A percentile compares a stretch with the other conserved stretches of the same genome.
Conservation (phyloP, 92 coral and sea anemone genomes). For the Heteractis magnifica region DNA sequence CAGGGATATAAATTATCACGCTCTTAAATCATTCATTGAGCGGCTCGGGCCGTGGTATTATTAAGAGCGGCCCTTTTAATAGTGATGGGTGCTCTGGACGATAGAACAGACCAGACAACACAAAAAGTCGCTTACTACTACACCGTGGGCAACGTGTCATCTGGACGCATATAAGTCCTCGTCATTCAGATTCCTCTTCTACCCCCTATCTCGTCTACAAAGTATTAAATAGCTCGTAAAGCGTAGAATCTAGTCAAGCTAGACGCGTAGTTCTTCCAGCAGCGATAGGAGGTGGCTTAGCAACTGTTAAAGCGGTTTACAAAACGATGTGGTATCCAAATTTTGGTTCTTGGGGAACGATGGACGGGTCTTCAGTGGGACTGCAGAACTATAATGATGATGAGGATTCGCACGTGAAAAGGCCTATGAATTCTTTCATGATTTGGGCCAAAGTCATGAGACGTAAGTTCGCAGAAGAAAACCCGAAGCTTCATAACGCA, state of each 20-base stretch:
- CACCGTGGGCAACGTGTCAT: constrained; percentile 5
- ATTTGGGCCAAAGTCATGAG: constrained; percentile 99
- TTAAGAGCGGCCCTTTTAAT: constrained; percentile 20
- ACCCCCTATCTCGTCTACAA: constrained; percentile 59
- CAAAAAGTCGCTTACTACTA: background rate
- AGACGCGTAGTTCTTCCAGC: constrained; percentile 23
- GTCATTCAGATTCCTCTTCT: constrained; percentile 44
- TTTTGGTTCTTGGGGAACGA: constrained; percentile 51
- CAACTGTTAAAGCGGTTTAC: constrained; percentile 21
- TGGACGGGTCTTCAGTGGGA: constrained; percentile 49
- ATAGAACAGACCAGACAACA: constrained; percentile 7
- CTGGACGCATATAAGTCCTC: constrained; percentile 7
- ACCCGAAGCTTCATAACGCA: constrained; percentile 97
- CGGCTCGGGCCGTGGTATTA: background rate
- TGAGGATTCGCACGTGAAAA: constrained; percentile 90
- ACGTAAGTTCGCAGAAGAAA: constrained; percentile 95
- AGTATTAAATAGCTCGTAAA: constrained; percentile 49
- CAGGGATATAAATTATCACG: constrained; percentile 20
- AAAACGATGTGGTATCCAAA: constrained; percentile 63
- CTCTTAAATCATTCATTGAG: constrained; percentile 20
- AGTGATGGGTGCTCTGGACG: background rate
- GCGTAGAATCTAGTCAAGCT: constrained; percentile 27
- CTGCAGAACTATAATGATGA: constrained; percentile 76
- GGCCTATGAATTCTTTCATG: constrained; percentile 99
- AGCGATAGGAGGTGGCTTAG: constrained; percentile 24